Evolutionary conservation across 2,797 vertebrate species (phyloP).

Genomic region (Remorina albescens): DNA sequence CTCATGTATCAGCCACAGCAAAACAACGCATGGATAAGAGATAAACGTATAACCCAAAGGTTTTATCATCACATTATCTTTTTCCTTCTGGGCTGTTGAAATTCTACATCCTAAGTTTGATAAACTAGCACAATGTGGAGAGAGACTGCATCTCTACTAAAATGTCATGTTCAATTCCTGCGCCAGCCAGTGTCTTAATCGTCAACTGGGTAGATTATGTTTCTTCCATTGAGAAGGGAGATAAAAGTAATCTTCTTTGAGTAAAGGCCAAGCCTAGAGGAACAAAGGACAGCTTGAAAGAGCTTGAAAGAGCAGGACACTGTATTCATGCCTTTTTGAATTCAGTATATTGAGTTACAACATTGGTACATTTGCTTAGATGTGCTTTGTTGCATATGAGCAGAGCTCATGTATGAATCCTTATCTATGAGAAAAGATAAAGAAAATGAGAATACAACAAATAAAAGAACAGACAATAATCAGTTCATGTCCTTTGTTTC

Average conservation of each 20-base stretch:
- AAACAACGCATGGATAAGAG: conserved; percentile 25
- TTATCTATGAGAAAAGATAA: neutral
- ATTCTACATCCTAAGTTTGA: conserved; percentile 20
- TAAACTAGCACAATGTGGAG: conserved; percentile 7
- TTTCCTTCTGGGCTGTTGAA: conserved; percentile 20
- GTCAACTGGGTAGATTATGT: neutral
- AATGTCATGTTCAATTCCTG: conserved; percentile 6
- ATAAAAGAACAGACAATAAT: neutral
- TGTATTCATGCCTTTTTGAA: conserved; percentile 10
- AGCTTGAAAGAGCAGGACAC: neutral
- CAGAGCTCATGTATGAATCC: neutral
- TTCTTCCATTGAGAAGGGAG: neutral
- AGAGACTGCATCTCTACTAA: conserved; percentile 1
- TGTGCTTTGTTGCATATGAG: neutral
- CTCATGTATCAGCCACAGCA: conserved; percentile 7
- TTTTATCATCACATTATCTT: conserved; percentile 5
- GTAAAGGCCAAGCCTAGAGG: neutral
- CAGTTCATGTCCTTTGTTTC: conserved; percentile 39
- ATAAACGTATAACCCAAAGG: conserved; percentile 24
- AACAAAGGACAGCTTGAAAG: neutral
- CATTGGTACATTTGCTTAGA: neutral
- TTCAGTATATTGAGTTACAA: neutral
- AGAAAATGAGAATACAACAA: too few relatives aligned
- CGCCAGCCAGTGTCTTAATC: neutral
- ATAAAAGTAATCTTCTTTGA: conserved; percentile 1